A percentile compares a stretch with the other conserved stretches of the same genome.
Conservation (phyloP, 2,888 invertebrate species). For the Isoperla grammatica region DNA sequence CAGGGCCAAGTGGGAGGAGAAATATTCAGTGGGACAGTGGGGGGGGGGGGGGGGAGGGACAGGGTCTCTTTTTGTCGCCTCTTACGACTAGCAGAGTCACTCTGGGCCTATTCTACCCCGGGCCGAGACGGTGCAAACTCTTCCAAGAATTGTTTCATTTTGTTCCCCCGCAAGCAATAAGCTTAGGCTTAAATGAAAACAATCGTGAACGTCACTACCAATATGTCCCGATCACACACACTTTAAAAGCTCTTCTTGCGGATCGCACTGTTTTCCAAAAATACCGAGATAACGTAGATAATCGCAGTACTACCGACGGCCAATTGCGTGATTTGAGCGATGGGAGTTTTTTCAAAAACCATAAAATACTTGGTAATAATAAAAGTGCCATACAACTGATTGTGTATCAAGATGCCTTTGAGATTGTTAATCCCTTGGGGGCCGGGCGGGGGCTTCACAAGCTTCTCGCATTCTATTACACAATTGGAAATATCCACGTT, state of each 20-base stretch:
- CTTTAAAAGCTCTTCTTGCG: background rate
- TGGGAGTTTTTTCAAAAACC: background rate
- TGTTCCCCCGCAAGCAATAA: no score
- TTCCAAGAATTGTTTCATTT: no score
- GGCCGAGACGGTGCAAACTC: no score
- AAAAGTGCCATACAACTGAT: constrained; percentile 1
- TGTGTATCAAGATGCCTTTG: background rate
- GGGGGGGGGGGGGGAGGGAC: no score
- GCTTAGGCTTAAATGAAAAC: background rate
- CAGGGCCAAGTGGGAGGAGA: no score
- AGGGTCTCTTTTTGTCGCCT: no score
- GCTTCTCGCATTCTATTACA: background rate
- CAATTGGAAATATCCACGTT: constrained; percentile 4
- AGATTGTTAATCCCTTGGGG: background rate
- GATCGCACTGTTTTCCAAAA: constrained; percentile 2
- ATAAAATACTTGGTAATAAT: background rate
- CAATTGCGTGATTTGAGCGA: background rate
- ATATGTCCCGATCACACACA: constrained; percentile 6
- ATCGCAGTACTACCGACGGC: background rate
- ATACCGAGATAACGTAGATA: background rate
- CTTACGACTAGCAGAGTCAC: no score
- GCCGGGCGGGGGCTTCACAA: background rate
- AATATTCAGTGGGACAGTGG: no score
- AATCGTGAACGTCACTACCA: constrained; percentile 1
- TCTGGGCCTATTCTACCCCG: no score